Conservation (phyloP, 2,888 invertebrate species). For the Nebria brevicollis region DNA sequence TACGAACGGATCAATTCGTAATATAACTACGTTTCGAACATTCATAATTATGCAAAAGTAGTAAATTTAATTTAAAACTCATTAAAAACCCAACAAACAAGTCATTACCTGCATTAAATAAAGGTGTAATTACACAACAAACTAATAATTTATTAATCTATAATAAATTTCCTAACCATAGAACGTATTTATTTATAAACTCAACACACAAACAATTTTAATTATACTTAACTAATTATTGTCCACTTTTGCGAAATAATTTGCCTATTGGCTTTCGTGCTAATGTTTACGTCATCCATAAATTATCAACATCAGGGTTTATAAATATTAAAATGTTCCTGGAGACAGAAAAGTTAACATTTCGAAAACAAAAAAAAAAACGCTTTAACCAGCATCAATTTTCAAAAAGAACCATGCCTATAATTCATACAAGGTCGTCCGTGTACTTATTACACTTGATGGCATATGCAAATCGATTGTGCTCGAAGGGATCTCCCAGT, state of each 20-base stretch:
- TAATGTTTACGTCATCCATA: not conserved
- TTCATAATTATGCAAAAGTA: no score
- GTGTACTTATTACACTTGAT: not conserved
- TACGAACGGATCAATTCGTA: no score
- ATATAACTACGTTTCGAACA: no score
- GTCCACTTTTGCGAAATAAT: not conserved
- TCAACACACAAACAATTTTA: not conserved
- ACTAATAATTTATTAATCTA: not conserved
- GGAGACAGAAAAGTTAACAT: not conserved
- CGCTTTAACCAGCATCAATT: not conserved
- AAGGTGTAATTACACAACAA: not conserved
- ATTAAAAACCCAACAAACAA: not conserved
- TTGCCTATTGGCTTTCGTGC: not conserved
- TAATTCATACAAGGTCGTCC: constrained; percentile 1
- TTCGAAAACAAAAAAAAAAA: not conserved
- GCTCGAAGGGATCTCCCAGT: not conserved
- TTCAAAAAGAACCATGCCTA: not conserved
- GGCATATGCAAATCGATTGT: not conserved
- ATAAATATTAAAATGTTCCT: not conserved
- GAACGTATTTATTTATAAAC: not conserved
- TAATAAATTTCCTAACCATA: not conserved
- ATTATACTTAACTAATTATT: not conserved
- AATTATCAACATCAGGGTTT: not conserved
- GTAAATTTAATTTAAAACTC: not conserved
- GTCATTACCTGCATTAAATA: not conserved